A percentile compares a stretch with the other conserved stretches of the same genome.
These are phyloP conservation scores for Pangasius larnaudii DNA, from an alignment of 2,797 vertebrate species.

Conservation along the genomic window DNA sequence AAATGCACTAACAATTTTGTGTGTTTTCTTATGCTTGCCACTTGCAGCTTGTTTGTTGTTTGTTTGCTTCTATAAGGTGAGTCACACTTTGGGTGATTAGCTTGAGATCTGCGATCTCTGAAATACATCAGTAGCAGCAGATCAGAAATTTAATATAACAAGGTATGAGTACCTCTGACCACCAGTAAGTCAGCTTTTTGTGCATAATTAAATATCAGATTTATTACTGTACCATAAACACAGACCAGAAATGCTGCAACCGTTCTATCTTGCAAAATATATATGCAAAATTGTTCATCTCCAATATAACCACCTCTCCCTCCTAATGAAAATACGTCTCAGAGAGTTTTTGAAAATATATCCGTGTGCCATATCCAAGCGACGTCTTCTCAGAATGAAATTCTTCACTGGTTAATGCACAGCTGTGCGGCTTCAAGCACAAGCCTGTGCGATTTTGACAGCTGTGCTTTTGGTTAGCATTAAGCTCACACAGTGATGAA, in stretches of 20 bases:
- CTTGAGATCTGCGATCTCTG: neutral
- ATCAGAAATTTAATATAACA: neutral
- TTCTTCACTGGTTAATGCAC: constrained; percentile 37
- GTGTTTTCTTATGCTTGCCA: constrained; percentile 67
- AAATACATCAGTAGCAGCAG: neutral
- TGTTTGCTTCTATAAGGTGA: constrained; percentile 56
- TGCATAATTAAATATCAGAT: neutral
- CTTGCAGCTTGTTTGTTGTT: constrained; percentile 68
- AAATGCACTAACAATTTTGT: constrained; percentile 62
- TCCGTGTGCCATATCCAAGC: neutral
- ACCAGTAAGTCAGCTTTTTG: neutral
- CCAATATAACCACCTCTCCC: neutral
- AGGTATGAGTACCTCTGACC: neutral
- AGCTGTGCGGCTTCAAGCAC: constrained; percentile 49
- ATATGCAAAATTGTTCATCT: neutral
- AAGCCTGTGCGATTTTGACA: constrained; percentile 38
- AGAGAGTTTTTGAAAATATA: constrained; percentile 8
- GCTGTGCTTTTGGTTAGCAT: constrained; percentile 45
- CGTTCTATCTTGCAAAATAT: neutral
- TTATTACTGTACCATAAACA: constrained; percentile 2
- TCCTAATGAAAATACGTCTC: constrained; percentile 35
- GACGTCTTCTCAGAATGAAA: constrained; percentile 26
- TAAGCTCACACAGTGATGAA: constrained; percentile 35
- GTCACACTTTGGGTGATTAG: constrained; percentile 3
- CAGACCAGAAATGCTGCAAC: neutral